Evolutionary conservation across 2,888 invertebrate genomes (phyloP).

Genomic region (Leucophora obtusa): DNA sequence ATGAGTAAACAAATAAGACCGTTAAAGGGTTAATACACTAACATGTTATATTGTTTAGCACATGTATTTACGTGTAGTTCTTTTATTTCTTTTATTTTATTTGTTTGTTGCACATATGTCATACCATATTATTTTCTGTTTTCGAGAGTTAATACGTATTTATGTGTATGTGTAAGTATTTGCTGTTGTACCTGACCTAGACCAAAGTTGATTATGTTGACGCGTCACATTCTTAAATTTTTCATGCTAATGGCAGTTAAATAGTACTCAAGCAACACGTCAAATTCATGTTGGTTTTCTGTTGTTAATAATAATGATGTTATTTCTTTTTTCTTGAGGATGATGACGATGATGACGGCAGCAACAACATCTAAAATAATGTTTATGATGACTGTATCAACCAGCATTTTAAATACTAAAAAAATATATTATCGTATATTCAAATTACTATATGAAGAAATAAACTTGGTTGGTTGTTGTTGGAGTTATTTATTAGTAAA

Average conservation of each 20-base stretch:
- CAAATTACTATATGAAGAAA: too few relatives aligned
- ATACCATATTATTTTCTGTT: not conserved
- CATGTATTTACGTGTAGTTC: conserved; percentile 16
- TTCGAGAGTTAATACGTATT: conserved; percentile 12
- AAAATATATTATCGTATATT: too few relatives aligned
- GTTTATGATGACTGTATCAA: not conserved
- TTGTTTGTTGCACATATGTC: not conserved
- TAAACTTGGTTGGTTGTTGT: too few relatives aligned
- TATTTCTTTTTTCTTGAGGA: not conserved
- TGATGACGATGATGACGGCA: conserved; percentile 11
- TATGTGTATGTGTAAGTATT: not conserved
- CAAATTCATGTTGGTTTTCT: conserved; percentile 44
- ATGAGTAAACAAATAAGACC: too few relatives aligned
- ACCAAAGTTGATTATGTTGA: conserved; percentile 68
- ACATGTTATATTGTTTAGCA: not conserved
- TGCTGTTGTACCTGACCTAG: conserved; percentile 68
- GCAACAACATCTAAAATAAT: conserved; percentile 8
- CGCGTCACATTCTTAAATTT: conserved; percentile 64
- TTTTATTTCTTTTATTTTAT: not conserved
- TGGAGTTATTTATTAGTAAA: too few relatives aligned
- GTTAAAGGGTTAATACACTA: too few relatives aligned
- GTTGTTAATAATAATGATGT: conserved; percentile 10
- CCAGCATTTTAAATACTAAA: not conserved
- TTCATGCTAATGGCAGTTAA: conserved; percentile 63
- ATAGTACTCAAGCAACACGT: conserved; percentile 61